A percentile compares a stretch with the other conserved stretches of the same genome.
phyloP scores from a whole-genome alignment of 2,888 invertebrate species.

The Phyllotreta cruciferae region DNA sequence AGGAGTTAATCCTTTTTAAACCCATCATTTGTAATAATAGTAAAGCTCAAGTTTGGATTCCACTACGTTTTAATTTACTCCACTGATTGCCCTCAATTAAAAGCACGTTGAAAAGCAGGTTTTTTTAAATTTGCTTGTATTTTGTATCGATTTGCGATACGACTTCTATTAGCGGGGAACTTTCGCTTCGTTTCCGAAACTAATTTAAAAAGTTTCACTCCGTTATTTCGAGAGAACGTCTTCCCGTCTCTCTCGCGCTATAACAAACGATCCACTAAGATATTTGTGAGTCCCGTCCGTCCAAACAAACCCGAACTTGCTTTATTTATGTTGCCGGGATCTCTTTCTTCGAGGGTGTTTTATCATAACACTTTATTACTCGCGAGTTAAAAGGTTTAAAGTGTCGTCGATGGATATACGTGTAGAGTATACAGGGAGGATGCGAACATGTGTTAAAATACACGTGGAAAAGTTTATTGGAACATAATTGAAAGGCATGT shows the following conservation, averaged over 20 bases:
- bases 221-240: constrained; percentile 18
- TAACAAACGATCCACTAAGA: constrained; percentile 26
- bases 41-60: too few relatives aligned
- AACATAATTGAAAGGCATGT: not conserved
- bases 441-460: too few relatives aligned
- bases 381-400: constrained; percentile 40
- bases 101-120: too few relatives aligned
- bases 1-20: too few relatives aligned
- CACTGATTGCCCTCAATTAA: too few relatives aligned
- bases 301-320: constrained; percentile 27
- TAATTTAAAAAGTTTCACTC: constrained; percentile 4
- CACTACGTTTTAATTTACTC: too few relatives aligned
- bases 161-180: too few relatives aligned
- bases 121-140: too few relatives aligned
- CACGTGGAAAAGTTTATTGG: too few relatives aligned
- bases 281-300: constrained; percentile 29
- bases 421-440: constrained; percentile 4
- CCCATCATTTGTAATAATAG: too few relatives aligned
- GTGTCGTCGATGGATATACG: constrained; percentile 35
- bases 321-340: constrained; percentile 32
- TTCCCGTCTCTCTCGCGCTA: constrained; percentile 13
- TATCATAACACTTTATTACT: constrained; percentile 33
- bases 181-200: not conserved
- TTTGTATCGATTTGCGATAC: too few relatives aligned
- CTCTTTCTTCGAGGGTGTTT: constrained; percentile 30